Evolutionary conservation across 2,888 invertebrate genomes (phyloP).

Genomic region (Drosophila nigricruria): DNA sequence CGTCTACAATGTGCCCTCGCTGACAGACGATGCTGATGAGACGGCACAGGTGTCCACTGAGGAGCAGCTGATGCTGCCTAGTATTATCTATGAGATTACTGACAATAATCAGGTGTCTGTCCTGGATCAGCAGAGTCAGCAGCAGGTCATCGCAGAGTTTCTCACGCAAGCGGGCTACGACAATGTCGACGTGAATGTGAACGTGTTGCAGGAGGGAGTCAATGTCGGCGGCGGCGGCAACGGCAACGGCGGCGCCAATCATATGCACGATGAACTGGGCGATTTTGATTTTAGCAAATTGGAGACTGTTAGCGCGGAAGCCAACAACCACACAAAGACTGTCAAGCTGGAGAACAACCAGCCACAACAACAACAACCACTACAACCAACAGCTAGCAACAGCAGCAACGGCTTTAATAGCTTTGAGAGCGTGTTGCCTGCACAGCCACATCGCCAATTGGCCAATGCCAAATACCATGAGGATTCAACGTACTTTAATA

Average conservation of each 20-base stretch:
- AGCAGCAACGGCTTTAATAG: constrained; percentile 41
- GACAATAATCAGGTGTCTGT: constrained; percentile 75
- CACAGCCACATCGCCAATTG: constrained; percentile 57
- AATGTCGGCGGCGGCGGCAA: not conserved
- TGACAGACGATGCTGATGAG: constrained; percentile 70
- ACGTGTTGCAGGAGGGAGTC: constrained; percentile 50
- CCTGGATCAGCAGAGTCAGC: constrained; percentile 80
- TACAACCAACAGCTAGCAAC: constrained; percentile 29
- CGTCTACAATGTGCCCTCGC: constrained; percentile 79
- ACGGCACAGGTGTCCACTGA: constrained; percentile 18
- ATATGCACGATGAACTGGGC: constrained; percentile 57
- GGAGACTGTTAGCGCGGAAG: constrained; percentile 73
- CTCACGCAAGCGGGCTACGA: constrained; percentile 79
- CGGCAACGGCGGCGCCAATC: constrained; percentile 23
- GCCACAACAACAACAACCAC: constrained; percentile 41
- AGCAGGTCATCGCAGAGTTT: constrained; percentile 80
- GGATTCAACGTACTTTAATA: constrained; percentile 74
- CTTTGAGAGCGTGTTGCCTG: constrained; percentile 27
- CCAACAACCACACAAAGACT: constrained; percentile 70
- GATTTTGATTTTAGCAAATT: constrained; percentile 77
- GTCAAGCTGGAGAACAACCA: constrained; percentile 71
- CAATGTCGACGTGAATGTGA: constrained; percentile 67
- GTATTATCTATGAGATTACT: constrained; percentile 80
- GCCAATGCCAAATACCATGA: constrained; percentile 75
- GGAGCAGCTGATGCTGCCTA: constrained; percentile 76